Evolutionary conservation across 1,140 invertebrate species (phyloP).

Genomic region (Papilio helenus): DNA sequence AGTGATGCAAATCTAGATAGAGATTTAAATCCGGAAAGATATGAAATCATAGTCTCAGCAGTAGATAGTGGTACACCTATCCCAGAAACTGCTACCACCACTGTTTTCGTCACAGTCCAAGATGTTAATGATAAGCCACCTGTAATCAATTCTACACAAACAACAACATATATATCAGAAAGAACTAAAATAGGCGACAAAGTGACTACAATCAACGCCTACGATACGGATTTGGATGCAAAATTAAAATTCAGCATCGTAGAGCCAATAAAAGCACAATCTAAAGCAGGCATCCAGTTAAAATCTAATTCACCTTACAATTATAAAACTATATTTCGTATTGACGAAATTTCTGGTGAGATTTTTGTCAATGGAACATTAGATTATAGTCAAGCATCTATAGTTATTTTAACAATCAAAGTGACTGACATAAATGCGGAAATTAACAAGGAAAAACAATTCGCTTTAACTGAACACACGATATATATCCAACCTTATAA

Average conservation of each 20-base stretch:
- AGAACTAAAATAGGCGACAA: constrained; percentile 85
- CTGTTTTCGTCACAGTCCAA: constrained; percentile 87
- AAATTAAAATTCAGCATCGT: constrained; percentile 87
- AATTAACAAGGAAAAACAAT: constrained; percentile 86
- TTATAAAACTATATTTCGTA: constrained; percentile 87
- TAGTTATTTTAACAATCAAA: constrained; percentile 90
- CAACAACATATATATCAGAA: constrained; percentile 87
- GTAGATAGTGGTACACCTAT: constrained; percentile 89
- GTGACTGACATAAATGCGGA: constrained; percentile 89
- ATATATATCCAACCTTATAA: constrained; percentile 91
- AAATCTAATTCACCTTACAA: constrained; percentile 85
- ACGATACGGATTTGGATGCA: constrained; percentile 88
- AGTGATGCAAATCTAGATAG: constrained; percentile 89
- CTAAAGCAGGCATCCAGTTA: constrained; percentile 89
- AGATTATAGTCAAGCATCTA: constrained; percentile 91
- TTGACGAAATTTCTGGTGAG: constrained; percentile 87
- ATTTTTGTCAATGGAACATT: constrained; percentile 88
- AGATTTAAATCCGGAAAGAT: constrained; percentile 86
- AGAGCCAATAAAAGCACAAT: constrained; percentile 87
- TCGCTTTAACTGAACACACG: constrained; percentile 87
- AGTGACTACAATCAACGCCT: constrained; percentile 86
- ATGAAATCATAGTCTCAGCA: constrained; percentile 88
- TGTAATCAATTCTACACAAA: constrained; percentile 86
- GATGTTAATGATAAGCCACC: constrained; percentile 94
- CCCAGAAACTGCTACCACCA: constrained; percentile 89